Conservation (phyloP, 1,140 invertebrate genomes). For the Drosophila simulans region DNA sequence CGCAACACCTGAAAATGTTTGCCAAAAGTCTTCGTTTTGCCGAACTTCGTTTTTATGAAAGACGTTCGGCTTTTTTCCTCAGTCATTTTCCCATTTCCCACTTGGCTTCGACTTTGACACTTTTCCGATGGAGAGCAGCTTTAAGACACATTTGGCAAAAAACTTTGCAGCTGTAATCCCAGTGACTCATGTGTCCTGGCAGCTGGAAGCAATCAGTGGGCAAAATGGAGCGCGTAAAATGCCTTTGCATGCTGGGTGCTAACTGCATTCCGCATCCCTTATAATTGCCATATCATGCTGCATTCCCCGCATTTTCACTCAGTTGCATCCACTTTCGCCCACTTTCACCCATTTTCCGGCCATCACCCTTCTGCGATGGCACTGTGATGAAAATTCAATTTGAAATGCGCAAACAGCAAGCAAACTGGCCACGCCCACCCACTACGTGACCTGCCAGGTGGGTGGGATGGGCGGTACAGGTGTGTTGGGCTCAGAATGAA, state of each 20-base stretch:
- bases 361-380: constrained; percentile 2
- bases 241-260: constrained; percentile 8
- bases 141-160: constrained; percentile 1
- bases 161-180: constrained; percentile 10
- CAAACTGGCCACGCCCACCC: constrained; percentile 31
- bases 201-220: constrained; percentile 23
- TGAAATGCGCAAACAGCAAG: constrained; percentile 50
- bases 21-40: background rate
- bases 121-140: constrained; percentile 12
- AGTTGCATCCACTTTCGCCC: background rate
- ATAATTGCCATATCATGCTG: constrained; percentile 42
- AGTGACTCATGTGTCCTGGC: constrained; percentile 21
- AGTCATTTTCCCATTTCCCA: constrained; percentile 10
- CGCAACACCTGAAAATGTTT: background rate
- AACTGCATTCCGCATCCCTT: constrained; percentile 32
- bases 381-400: constrained; percentile 46
- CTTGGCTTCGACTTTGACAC: constrained; percentile 34
- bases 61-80: background rate
- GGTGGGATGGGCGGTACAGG: too few species aligned
- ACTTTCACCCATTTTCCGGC: background rate
- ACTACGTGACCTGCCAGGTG: constrained; percentile 12
- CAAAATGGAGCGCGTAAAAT: constrained; percentile 8
- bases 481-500: background rate
- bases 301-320: constrained; percentile 1
- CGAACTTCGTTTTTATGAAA: background rate